Conservation (phyloP, 2,888 invertebrate genomes). For the Chrysomela aeneicollis region DNA sequence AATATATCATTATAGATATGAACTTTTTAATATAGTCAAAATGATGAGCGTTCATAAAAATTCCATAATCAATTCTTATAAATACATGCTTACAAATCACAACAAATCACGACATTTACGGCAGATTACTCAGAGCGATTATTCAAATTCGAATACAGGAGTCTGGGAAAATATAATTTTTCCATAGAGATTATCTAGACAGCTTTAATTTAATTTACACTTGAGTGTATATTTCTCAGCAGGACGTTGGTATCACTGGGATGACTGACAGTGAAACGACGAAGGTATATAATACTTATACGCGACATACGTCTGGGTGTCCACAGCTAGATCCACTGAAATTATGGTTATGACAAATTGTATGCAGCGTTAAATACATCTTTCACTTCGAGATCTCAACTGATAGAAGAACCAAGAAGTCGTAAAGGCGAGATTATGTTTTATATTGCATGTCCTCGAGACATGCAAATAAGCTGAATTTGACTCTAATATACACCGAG, state of each 20-base stretch:
- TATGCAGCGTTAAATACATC: conserved; percentile 38
- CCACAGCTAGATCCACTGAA: conserved; percentile 31
- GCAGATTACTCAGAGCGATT: background rate
- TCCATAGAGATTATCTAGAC: conserved; percentile 27
- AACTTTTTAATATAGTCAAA: background rate
- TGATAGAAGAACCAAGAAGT: conserved; percentile 32
- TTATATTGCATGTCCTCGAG: conserved; percentile 19
- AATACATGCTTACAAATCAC: background rate
- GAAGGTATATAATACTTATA: conserved; percentile 27
- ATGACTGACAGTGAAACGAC: conserved; percentile 34
- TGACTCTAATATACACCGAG: conserved; percentile 23
- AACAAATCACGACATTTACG: background rate
- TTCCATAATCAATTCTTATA: background rate
- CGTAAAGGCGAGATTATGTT: conserved; percentile 27
- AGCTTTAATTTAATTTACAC: conserved; percentile 44
- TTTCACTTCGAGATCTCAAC: conserved; percentile 25
- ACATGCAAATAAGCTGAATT: conserved; percentile 29
- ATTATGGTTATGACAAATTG: conserved; percentile 43
- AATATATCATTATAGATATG: background rate
- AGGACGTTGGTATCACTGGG: conserved; percentile 38
- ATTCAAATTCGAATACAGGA: conserved; percentile 16
- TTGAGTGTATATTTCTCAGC: conserved; percentile 40
- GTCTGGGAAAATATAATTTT: conserved; percentile 34
- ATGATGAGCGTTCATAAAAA: background rate
- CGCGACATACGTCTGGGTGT: conserved; percentile 38